These are phyloP conservation scores for Dryococelus australis DNA, from an alignment of 2,888 invertebrate species.

Conservation along the genomic window DNA sequence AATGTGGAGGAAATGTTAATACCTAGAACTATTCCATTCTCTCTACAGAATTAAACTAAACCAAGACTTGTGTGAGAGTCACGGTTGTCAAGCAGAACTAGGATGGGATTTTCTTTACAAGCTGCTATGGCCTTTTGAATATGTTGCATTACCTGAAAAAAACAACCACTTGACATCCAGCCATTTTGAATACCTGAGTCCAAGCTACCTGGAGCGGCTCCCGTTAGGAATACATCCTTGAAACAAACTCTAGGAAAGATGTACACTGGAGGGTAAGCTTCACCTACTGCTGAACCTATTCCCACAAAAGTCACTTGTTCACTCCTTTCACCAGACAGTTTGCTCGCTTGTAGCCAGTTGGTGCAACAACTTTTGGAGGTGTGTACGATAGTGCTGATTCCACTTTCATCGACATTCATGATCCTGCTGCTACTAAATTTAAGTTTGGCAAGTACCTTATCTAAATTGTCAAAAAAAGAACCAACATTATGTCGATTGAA, in stretches of 20 bases:
- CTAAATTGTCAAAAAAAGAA: not conserved
- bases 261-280: not conserved
- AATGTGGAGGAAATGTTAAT: not conserved
- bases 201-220: not conserved
- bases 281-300: not conserved
- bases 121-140: not conserved
- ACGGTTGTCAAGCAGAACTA: not conserved
- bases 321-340: constrained; percentile 1
- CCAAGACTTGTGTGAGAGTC: not conserved
- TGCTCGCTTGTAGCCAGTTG: not conserved
- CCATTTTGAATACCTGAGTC: not conserved
- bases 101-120: not conserved
- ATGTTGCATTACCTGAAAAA: not conserved
- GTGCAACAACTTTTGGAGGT: not conserved
- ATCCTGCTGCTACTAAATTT: not conserved
- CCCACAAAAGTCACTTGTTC: not conserved
- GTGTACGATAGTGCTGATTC: not conserved
- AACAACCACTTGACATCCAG: not conserved
- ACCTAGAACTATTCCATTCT: not conserved
- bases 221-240: not conserved
- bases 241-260: constrained; percentile 1
- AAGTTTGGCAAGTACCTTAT: not conserved
- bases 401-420: not conserved
- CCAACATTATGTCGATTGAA: not conserved
- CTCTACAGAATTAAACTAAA: not conserved